These are phyloP conservation scores for Dolichopus griseipennis DNA, from an alignment of 2,888 invertebrate genomes.

Conservation along the genomic window DNA sequence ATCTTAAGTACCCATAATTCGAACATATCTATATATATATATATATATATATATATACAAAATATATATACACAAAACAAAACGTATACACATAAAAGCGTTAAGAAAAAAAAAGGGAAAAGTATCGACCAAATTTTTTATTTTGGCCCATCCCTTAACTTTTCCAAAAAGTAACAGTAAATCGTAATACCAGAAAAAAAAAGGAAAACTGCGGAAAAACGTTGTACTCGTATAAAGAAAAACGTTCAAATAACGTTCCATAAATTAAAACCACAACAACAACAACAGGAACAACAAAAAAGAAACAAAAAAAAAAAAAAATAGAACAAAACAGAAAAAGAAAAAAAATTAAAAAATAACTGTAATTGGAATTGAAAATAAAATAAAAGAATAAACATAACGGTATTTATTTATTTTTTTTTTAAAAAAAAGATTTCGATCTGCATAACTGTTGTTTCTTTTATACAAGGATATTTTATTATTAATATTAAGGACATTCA, in stretches of 20 bases:
- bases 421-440: background rate
- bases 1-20: background rate
- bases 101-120: background rate
- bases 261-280: background rate
- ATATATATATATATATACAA: no score
- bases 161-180: background rate
- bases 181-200: no score
- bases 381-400: background rate
- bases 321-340: background rate
- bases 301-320: background rate
- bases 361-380: constrained; percentile 1
- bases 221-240: no score
- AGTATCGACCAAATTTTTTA: background rate
- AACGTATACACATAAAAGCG: background rate
- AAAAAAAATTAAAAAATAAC: background rate
- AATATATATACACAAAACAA: no score
- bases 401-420: background rate
- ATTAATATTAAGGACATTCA: no score
- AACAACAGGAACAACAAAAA: background rate
- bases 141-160: no score
- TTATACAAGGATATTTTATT: background rate
- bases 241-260: background rate
- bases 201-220: no score
- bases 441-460: background rate
- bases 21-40: no score